A percentile compares a stretch with the other conserved stretches of the same genome.
Conservation (phyloP, 1,140 invertebrate species). For the Teleogryllus occipitalis region DNA sequence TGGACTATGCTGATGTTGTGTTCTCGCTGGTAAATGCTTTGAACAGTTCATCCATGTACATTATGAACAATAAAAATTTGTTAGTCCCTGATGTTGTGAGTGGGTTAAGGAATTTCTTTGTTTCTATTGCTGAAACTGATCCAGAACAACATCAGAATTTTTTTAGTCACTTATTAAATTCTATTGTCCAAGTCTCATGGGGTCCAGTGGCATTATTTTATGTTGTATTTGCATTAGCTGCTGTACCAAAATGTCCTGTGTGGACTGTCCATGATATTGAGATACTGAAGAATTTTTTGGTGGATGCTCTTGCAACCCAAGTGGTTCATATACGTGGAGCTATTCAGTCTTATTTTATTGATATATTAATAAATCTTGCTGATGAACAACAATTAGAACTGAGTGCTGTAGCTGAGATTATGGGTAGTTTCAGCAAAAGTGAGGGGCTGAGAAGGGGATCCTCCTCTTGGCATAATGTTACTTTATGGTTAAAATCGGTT, state of each 20-base stretch:
- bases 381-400: conserved; percentile 11
- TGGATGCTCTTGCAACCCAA: conserved; percentile 26
- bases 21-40: conserved; percentile 6
- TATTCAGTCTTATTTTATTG: conserved; percentile 27
- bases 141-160: not conserved
- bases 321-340: conserved; percentile 27
- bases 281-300: conserved; percentile 25
- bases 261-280: conserved; percentile 20
- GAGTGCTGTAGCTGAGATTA: conserved; percentile 16
- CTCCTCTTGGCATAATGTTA: conserved; percentile 21
- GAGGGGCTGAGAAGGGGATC: conserved; percentile 26
- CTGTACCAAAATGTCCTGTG: conserved; percentile 9
- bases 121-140: not conserved
- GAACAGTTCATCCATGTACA: conserved; percentile 8
- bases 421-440: conserved; percentile 22
- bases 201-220: conserved; percentile 35
- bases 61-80: not conserved
- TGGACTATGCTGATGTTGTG: not conserved
- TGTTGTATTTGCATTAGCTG: conserved; percentile 27
- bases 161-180: not conserved
- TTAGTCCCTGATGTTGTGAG: not conserved
- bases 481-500: conserved; percentile 23
- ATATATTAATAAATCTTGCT: conserved; percentile 23
- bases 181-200: conserved; percentile 26
- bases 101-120: not conserved